Base-by-base conservation (phyloP, 2,797 vertebrate genomes). In the Arnoldichthys spilopterus region DNA sequence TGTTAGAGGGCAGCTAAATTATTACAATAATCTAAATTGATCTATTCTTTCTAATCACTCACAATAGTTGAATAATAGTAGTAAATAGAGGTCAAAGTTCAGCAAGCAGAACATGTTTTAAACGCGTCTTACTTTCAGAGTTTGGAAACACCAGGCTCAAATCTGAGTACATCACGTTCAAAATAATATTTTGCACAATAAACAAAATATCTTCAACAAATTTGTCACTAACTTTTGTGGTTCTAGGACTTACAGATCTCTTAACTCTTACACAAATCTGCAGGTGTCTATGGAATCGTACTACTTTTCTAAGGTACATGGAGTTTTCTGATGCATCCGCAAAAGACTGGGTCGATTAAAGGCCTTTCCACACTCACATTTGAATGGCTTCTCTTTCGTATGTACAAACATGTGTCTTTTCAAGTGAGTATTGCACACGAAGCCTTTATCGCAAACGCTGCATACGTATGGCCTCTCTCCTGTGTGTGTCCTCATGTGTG, bases 351-450 rank as follows among this genome's bases (percentile, higher is more conserved):
- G 51, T 32, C 81, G 72, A 72, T 79, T 86, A 54, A 85, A 87
- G 20, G 76, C 66, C 34, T 81, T 81, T 7, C 86, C 84, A 40
- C 85, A 87, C 18, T 72, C 51, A 61, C 86, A 86, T 34, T 59
- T 72, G 24, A 78, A 82, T 0, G 83, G 85, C 49, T 76, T 83
- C 74, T 85, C 83, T 1, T 78, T 75, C 1, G 84, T 82, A 77
- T 87, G 86, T 32, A 80, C 80, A 18, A 82, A 69, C 71, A 76
- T 76, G 70, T 87, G 86, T 49, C 82, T 82, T 56, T 83, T 86
- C 34, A 85, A 82, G 15, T 80, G 81, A 13, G 81, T 83, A 6
- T 76, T 81, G 58, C 72, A 68, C 24, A 75, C 70, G 66, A 86
- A 87, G 51, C 72, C 68, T 24, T 79, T 83, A 0, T 70, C 72